Evolutionary conservation across 1,140 invertebrate species (phyloP).

Genomic region (Temnothorax nylanderi): DNA sequence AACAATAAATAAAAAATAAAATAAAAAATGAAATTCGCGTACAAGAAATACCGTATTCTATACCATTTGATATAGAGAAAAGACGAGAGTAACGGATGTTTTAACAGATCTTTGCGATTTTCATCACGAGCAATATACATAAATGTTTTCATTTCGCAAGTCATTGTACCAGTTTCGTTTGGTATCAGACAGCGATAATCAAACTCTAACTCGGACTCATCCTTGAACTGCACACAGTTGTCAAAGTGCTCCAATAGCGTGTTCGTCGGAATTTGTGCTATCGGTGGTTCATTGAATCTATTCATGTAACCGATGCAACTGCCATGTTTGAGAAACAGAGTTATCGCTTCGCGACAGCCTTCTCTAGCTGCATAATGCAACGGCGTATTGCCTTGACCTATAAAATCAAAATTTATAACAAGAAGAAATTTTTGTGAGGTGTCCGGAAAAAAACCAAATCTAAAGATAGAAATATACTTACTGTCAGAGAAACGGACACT

Average conservation of each 20-base stretch:
- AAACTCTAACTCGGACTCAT: constrained; percentile 82
- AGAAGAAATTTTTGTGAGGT: too few relatives aligned
- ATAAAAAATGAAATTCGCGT: constrained; percentile 90
- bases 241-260: constrained; percentile 90
- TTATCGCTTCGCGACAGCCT: constrained; percentile 87
- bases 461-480: constrained; percentile 50
- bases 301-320: constrained; percentile 91
- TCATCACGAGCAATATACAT: constrained; percentile 88
- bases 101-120: constrained; percentile 89
- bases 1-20: constrained; percentile 89
- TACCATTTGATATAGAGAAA: constrained; percentile 94
- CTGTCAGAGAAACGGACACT: constrained; percentile 76
- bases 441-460: too few relatives aligned
- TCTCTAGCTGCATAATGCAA: constrained; percentile 93
- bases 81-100: constrained; percentile 92
- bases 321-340: constrained; percentile 88
- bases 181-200: constrained; percentile 90
- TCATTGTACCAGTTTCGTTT: constrained; percentile 57
- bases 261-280: constrained; percentile 89
- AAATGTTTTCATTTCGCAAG: constrained; percentile 87
- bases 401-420: neutral
- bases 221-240: constrained; percentile 86
- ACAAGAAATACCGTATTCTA: constrained; percentile 86
- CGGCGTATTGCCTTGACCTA: constrained; percentile 90
- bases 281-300: constrained; percentile 88